Evolutionary conservation across 2,113 vertebrate species (phyloP).

Genomic region (Eleginops maclovinus): DNA sequence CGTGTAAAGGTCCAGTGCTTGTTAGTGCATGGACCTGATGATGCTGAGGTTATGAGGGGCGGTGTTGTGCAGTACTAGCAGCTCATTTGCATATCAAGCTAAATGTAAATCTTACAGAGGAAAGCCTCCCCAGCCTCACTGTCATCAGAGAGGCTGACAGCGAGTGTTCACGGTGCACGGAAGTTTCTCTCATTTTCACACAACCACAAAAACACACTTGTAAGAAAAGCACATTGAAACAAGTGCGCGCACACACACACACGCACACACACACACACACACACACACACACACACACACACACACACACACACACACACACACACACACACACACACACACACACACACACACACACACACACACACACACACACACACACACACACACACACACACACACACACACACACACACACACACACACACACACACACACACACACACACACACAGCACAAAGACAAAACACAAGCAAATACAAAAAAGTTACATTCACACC

Average conservation of each 20-base stretch:
- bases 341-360: background rate
- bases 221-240: too few relatives aligned
- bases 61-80: slow-evolving; percentile 12
- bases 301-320: slow-evolving; percentile 11
- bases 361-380: background rate
- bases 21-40: background rate
- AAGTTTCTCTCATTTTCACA: slow-evolving; percentile 28
- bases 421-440: background rate
- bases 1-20: background rate
- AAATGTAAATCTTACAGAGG: slow-evolving; percentile 47
- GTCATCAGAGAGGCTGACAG: slow-evolving; percentile 55
- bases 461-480: background rate
- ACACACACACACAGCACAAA: slow-evolving; percentile 13
- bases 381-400: slow-evolving; percentile 37
- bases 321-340: background rate
- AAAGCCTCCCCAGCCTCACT: slow-evolving; percentile 47
- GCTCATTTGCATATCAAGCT: slow-evolving; percentile 55
- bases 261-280: background rate
- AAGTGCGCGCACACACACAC: too few relatives aligned
- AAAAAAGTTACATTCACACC: background rate
- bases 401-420: slow-evolving; percentile 8
- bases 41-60: slow-evolving; percentile 24
- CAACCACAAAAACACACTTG: background rate
- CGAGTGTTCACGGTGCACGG: slow-evolving; percentile 53
- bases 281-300: slow-evolving; percentile 24